Base-by-base conservation (phyloP, 1,140 invertebrate genomes). In the Melanaphis sacchari region DNA sequence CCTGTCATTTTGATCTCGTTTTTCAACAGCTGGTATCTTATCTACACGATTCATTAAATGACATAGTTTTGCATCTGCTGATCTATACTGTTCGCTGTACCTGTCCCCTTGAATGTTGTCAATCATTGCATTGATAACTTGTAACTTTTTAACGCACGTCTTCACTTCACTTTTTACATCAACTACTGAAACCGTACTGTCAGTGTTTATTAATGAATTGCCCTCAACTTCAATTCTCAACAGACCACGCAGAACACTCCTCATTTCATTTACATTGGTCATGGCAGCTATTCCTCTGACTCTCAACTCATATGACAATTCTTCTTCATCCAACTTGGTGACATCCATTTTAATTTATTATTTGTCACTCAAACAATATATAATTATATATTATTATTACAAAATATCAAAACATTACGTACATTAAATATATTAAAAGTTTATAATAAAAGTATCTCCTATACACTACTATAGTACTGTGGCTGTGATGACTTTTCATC, bases 1-100 rank as follows among this genome's bases (percentile, higher is more conserved):
- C 46, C 93, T 92, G 1, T 91, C 54, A 54, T 93, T 94, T 21
- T 87, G 54, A 49, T 92, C 54, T 81, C 49, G 59, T 49, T 46
- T 40, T 18, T 94, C 90, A 40, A 43, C 31, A 41, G 91, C 91
- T 1, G 54, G 40, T 59, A 94, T n/a, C 22, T 87, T 92, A 49
- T 94, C 93, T 15, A 94, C 82, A 66, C 93, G 76, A 26, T 87
- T 91, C 81, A 94, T 91, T n/a, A 94, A 94, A 85, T 94, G 93
- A 59, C 91, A 92, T 76, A 94, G 43, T 46, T 94, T 94, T 66
- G 93, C 91, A 52, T 94, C 93, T 11, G 46, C 90, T 0, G 24
- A 22, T 94, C 93, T 92, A 52, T 92, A 94, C 18, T 66, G 54
- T 66, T 94, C 93, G n/a, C 90, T 85, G 43, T 88, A 87, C 85